A percentile compares a stretch with the other conserved stretches of the same genome.
These are phyloP conservation scores for Leptinotarsa lineolata DNA, from an alignment of 1,140 invertebrate species.

Conservation along the genomic window DNA sequence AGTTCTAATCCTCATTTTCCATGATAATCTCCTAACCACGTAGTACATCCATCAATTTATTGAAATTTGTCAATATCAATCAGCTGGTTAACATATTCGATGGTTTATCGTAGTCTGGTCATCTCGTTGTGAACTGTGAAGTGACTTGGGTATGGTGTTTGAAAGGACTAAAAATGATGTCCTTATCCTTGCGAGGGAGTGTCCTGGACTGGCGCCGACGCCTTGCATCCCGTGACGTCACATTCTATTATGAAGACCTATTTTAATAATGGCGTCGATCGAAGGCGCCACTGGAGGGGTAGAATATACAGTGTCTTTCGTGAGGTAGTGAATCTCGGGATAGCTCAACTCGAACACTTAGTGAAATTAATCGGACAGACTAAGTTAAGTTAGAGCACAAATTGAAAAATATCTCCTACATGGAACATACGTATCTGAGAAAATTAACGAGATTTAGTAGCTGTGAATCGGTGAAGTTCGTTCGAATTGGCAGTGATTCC, in stretches of 20 bases:
- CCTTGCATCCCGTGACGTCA: constrained; percentile 46
- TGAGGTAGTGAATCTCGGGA: constrained; percentile 47
- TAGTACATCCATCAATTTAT: too few relatives aligned
- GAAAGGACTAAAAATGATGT: not conserved
- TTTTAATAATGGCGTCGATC: constrained; percentile 50
- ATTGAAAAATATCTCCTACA: constrained; percentile 50
- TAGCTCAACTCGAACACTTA: constrained; percentile 48
- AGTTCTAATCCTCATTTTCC: too few relatives aligned
- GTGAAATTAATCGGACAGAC: constrained; percentile 47
- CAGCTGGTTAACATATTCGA: too few relatives aligned
- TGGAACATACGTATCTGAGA: constrained; percentile 37
- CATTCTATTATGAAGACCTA: constrained; percentile 45
- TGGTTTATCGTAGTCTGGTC: too few relatives aligned
- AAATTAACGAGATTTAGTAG: constrained; percentile 33
- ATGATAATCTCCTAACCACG: too few relatives aligned
- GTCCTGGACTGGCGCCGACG: constrained; percentile 48
- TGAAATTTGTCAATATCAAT: too few relatives aligned
- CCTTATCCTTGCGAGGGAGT: constrained; percentile 36
- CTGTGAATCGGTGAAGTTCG: constrained; percentile 19
- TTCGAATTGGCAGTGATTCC: constrained; percentile 23
- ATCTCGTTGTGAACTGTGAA: too few relatives aligned
- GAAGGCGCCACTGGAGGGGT: constrained; percentile 28
- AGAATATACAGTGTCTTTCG: constrained; percentile 21
- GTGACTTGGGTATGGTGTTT: too few relatives aligned
- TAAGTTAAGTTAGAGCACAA: constrained; percentile 45